phyloP scores from a whole-genome alignment of 2,888 invertebrate genomes.

The Capitulum mitella region DNA sequence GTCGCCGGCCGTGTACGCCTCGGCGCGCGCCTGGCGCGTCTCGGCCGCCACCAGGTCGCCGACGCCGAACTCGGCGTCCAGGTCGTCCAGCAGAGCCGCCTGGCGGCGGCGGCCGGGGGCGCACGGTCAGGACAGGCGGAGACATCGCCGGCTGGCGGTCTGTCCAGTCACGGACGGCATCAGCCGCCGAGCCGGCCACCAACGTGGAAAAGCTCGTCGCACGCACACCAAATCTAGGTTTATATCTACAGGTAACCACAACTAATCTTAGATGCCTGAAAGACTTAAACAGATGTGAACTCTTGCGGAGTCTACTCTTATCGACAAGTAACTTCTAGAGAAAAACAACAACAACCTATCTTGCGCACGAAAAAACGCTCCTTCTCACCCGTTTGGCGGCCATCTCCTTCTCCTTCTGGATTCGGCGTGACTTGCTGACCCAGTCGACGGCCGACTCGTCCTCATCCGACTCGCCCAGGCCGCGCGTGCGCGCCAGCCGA shows the following conservation, averaged over 20 bases:
- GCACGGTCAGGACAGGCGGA: not conserved
- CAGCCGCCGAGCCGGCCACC: too few relatives aligned
- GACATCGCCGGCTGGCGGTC: too few relatives aligned
- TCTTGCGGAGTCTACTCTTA: too few relatives aligned
- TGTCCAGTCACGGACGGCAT: too few relatives aligned
- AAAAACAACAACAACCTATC: too few relatives aligned
- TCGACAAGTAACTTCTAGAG: too few relatives aligned
- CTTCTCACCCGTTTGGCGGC: constrained; percentile 74
- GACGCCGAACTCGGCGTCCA: constrained; percentile 91
- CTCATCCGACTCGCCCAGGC: constrained; percentile 61
- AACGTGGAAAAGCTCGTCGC: too few relatives aligned
- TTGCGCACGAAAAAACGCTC: too few relatives aligned
- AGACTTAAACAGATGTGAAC: too few relatives aligned
- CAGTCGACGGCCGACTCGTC: constrained; percentile 68
- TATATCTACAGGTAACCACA: too few relatives aligned
- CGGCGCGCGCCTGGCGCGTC: constrained; percentile 51
- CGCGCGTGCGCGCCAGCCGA: constrained; percentile 54
- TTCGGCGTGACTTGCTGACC: constrained; percentile 70
- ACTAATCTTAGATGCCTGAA: too few relatives aligned
- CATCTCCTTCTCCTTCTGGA: constrained; percentile 68
- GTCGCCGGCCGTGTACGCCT: constrained; percentile 61
- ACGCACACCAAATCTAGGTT: too few relatives aligned
- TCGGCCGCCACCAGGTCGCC: constrained; percentile 75
- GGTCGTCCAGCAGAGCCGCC: constrained; percentile 85
- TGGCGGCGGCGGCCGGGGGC: not conserved